Conservation (phyloP, 2,113 vertebrate species). For the Labrus mixtus region DNA sequence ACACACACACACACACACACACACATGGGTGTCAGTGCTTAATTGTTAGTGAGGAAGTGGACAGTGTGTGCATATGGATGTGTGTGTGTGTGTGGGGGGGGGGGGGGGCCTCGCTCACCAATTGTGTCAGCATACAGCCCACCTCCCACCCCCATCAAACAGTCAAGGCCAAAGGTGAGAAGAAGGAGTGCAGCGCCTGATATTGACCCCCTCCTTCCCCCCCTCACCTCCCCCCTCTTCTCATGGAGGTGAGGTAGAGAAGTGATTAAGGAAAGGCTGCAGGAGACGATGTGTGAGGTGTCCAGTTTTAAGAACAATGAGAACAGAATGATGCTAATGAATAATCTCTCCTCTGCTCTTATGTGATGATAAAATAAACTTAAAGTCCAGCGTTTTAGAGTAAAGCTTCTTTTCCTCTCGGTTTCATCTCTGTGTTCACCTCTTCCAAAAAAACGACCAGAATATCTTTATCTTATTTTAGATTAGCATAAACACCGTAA, state of each 20-base stretch:
- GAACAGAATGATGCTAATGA: no score
- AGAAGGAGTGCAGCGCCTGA: conserved; percentile 28
- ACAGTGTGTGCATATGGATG: conserved; percentile 8
- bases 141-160: conserved; percentile 8
- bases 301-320: no score
- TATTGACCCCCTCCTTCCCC: conserved; percentile 53
- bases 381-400: not conserved
- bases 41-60: conserved; percentile 37
- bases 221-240: not conserved
- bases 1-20: conserved; percentile 15
- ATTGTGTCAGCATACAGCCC: conserved; percentile 10
- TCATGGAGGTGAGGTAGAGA: not conserved
- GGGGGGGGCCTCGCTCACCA: not conserved
- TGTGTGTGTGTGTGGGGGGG: not conserved
- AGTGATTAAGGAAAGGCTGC: not conserved
- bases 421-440: not conserved
- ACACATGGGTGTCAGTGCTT: conserved; percentile 22
- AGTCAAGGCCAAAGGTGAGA: conserved; percentile 57
- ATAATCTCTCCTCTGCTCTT: not conserved
- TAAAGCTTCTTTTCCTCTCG: not conserved
- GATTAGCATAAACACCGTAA: not conserved
- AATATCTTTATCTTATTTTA: not conserved
- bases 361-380: not conserved
- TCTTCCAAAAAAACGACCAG: no score
- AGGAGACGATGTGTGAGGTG: not conserved